Conservation (phyloP, 1,140 invertebrate genomes). For the Heterodera schachtii region DNA sequence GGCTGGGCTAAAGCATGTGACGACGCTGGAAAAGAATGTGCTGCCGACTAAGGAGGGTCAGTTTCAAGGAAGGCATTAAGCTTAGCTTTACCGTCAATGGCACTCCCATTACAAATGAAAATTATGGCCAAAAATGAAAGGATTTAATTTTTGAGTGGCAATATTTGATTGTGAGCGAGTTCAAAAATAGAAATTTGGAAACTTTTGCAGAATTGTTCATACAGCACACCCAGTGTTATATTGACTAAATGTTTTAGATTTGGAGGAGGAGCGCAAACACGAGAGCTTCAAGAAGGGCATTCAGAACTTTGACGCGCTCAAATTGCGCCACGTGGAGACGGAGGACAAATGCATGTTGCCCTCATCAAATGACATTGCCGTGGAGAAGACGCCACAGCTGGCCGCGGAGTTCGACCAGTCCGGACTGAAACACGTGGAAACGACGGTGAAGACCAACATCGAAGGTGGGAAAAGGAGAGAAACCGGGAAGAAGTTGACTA, state of each 20-base stretch:
- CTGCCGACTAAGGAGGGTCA: slow-evolving; percentile 43
- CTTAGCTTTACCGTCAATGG: no score
- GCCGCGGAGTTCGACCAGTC: slow-evolving; percentile 42
- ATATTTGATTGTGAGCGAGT: neutral
- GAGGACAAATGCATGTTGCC: slow-evolving; percentile 39
- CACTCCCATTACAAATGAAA: no score
- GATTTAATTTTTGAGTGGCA: neutral
- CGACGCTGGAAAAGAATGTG: slow-evolving; percentile 41
- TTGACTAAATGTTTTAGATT: slow-evolving; percentile 29
- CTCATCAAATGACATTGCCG: slow-evolving; percentile 34
- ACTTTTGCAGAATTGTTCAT: neutral
- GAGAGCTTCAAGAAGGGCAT: slow-evolving; percentile 42
- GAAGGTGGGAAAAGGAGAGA: slow-evolving; percentile 26
- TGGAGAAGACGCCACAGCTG: slow-evolving; percentile 42
- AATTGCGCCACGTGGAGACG: slow-evolving; percentile 35
- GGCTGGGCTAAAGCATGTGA: slow-evolving; percentile 37
- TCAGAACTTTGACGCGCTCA: slow-evolving; percentile 35
- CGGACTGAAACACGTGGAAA: slow-evolving; percentile 37
- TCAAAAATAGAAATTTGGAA: neutral
- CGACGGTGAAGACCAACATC: slow-evolving; percentile 37
- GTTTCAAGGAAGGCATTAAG: neutral
- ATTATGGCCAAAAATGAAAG: neutral
- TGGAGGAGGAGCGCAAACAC: slow-evolving; percentile 39
- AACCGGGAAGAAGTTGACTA: neutral
- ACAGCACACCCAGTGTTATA: neutral